These are phyloP conservation scores for Deilephila elpenor DNA, from an alignment of 2,888 invertebrate genomes.

Conservation along the genomic window DNA sequence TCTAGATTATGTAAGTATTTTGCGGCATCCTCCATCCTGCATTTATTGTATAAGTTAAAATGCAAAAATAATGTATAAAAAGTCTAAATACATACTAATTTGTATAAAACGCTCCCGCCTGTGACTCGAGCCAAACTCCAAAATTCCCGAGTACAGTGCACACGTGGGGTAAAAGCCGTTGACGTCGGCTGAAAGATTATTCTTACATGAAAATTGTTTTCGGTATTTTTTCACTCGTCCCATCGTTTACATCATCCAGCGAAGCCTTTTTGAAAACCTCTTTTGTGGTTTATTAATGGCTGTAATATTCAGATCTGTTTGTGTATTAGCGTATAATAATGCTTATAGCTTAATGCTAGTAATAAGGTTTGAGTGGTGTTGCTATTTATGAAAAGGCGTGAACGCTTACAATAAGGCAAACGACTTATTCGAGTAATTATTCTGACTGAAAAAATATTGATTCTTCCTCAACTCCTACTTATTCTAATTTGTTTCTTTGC, in stretches of 20 bases:
- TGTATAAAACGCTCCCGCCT: neutral
- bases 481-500: too few species aligned
- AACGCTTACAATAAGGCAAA: too few species aligned
- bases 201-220: conserved; percentile 71
- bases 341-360: neutral
- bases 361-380: too few species aligned
- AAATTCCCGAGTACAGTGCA: conserved; percentile 55
- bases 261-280: neutral
- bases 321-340: neutral
- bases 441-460: too few species aligned
- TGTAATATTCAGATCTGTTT: neutral
- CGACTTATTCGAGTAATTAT: too few species aligned
- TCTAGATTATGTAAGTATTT: too few species aligned
- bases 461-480: too few species aligned
- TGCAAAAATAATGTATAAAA: too few species aligned
- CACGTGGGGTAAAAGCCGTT: conserved; percentile 48
- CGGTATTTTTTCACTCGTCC: conserved; percentile 48
- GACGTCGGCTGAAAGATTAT: conserved; percentile 69
- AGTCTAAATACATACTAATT: too few species aligned
- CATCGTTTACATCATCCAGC: neutral
- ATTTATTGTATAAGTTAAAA: too few species aligned
- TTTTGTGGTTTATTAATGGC: neutral
- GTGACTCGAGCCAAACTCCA: conserved; percentile 42
- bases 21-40: too few species aligned
- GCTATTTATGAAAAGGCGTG: too few species aligned